These are phyloP conservation scores for Drosophila cardini DNA, from an alignment of 1,140 invertebrate genomes.

Conservation along the genomic window DNA sequence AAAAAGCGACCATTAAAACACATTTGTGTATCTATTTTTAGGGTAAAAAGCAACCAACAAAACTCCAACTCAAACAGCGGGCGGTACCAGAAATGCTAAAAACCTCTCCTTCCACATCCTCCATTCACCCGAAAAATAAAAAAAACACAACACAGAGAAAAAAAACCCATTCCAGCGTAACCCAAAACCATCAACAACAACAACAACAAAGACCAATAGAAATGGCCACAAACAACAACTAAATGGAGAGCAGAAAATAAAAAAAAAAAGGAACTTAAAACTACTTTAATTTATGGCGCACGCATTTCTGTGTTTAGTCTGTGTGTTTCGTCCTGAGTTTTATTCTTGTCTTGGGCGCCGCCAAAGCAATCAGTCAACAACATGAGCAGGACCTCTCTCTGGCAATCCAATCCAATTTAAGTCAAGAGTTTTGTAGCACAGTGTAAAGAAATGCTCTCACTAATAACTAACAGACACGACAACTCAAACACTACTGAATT, in stretches of 20 bases:
- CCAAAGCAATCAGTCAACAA: slow-evolving; percentile 78
- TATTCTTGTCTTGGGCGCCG: slow-evolving; percentile 39
- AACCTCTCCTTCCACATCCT: slow-evolving; percentile 1
- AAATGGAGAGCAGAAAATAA: slow-evolving; percentile 20
- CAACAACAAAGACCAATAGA: slow-evolving; percentile 32
- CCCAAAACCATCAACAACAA: slow-evolving; percentile 40
- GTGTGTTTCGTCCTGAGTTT: slow-evolving; percentile 9
- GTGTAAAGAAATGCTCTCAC: slow-evolving; percentile 24
- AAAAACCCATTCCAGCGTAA: slow-evolving; percentile 28
- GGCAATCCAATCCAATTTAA: slow-evolving; percentile 12
- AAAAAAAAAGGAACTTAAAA: slow-evolving; percentile 67
- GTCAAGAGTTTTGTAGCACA: slow-evolving; percentile 12
- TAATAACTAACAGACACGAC: slow-evolving; percentile 42
- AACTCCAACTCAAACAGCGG: slow-evolving; percentile 36
- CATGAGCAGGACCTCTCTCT: slow-evolving; percentile 30
- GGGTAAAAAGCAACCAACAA: slow-evolving; percentile 60
- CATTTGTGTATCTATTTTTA: slow-evolving; percentile 83
- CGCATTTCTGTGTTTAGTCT: slow-evolving; percentile 75
- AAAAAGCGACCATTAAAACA: slow-evolving; percentile 81
- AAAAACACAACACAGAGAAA: slow-evolving; percentile 14
- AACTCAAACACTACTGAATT: background rate
- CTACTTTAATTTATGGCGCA: slow-evolving; percentile 81
- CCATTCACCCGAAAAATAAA: slow-evolving; percentile 4
- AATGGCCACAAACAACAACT: slow-evolving; percentile 21
- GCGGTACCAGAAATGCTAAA: slow-evolving; percentile 47